Base-by-base conservation (phyloP, 2,797 vertebrate species). In the Pempheris klunzingeri region DNA sequence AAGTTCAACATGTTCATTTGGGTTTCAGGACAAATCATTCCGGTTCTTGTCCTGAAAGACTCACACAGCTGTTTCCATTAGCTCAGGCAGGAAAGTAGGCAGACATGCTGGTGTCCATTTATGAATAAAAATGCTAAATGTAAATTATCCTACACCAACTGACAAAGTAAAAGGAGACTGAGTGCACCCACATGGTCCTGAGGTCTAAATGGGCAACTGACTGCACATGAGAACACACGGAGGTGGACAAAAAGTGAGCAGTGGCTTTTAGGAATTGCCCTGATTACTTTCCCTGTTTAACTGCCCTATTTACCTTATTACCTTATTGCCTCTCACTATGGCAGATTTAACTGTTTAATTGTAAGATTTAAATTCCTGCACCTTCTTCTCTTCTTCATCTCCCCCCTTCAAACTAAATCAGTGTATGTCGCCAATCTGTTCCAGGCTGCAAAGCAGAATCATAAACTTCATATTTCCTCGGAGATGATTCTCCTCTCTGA, bases 391-490 rank as follows among this genome's bases (percentile, higher is more conserved):
- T 55, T 49, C 65, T 55, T 39, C 15, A n/a, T 70, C 59, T 26
- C 26, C 59, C 47, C 38, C 49, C 30, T n/a, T 76, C 47, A 68
- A 55, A 47, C 43, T 20, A 34, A 77, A 49, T 57, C 34, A 32
- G 8, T 26, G 26, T 14, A 26, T 49, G 2, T 14, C 6, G 38
- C 58, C 2, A 32, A 55, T 68, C 47, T 38, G 73, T 13, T 61
- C 28, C 14, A 10, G 57, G 41, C 58, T 32, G 41, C 50, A 58
- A 47, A 30, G 24, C 15, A 34, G 44, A 41, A 58, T 71, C 34
- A 55, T 71, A 73, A 71, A 71, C 60, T 17, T 9, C 36, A 46
- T 39, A 39, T 71, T 46, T 53, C 39, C 53, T 53, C 47, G 8
- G 47, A 60, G 55, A 54, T n/a, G 22, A 66, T 38, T 60, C 24